Base-by-base conservation (phyloP, 2,113 vertebrate species). In the Micronisus gabar region DNA sequence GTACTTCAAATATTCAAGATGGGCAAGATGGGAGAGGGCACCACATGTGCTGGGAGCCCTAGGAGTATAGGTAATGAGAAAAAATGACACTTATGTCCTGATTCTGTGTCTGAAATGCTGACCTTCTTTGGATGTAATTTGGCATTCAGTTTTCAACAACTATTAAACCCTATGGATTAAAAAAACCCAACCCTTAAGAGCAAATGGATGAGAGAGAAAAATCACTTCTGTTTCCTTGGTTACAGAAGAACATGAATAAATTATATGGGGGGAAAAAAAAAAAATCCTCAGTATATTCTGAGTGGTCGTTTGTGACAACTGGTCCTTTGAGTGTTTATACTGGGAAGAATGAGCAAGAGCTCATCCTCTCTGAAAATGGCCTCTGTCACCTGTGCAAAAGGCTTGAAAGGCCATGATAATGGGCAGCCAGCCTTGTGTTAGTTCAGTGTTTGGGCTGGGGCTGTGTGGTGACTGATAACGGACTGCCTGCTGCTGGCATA, bases 181-280 rank as follows among this genome's bases (percentile, higher is more conserved):
- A 76, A 96, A 86, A 66, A 4, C 36, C 15, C 78, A 88, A 41
- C 70, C 70, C 66, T 93, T 65, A 71, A 88, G 40, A 95, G 66
- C 59, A 95, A 96, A 73, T 81, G 40, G 36, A 88, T 74, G 75
- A 55, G 58, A 90, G 63, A 91, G 82, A 95, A 84, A 94, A 87
- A 74, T 84, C 41, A 40, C 61, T 58, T 91, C 78, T 87, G 70
- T 97, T 97, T 91, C 91, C 94, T 95, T 97, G 95, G 93, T 95
- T 96, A 96, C 92, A 86, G 92, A 95, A 91, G 62, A 93, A 93
- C 22, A 94, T 84, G 97, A 90, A 95, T 94, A 97, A 95, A 96
- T 97, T 97, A 96, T 4, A 73, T 22, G 40, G 55, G 13, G 14
- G 6, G 0, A 13, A 43, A 56, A 0, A 13, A 43, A 56, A 71